Percentiles rank a stretch among this genome's conserved stretches.
Evolutionary conservation across 2,113 vertebrate genomes (phyloP).

Genomic region (Mellivora capensis): DNA sequence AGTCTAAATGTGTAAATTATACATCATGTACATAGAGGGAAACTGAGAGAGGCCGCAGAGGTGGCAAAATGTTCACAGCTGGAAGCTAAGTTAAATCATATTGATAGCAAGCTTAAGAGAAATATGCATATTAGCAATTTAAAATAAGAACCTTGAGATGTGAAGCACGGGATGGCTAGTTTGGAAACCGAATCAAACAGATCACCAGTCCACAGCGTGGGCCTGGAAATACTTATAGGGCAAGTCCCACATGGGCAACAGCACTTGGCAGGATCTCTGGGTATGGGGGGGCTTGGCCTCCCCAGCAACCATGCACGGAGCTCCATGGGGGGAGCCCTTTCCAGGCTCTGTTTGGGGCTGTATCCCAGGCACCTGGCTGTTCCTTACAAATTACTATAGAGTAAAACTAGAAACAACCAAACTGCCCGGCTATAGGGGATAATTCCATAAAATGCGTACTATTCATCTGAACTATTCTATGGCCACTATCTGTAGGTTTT

Average conservation of each 20-base stretch:
- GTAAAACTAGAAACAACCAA: background rate
- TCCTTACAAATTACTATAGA: background rate
- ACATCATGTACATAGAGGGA: background rate
- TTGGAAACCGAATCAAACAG: background rate
- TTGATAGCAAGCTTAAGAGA: background rate
- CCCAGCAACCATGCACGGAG: fast-evolving
- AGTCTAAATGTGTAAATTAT: background rate
- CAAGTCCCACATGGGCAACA: background rate
- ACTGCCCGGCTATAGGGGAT: fast-evolving
- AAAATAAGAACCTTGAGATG: background rate
- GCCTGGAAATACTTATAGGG: too few species aligned
- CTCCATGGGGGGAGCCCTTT: background rate
- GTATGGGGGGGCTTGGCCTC: background rate
- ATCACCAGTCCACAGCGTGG: fast-evolving
- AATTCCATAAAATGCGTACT: background rate
- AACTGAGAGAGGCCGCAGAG: background rate
- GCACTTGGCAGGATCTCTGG: background rate
- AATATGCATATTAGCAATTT: background rate
- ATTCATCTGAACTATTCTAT: background rate
- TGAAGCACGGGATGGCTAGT: background rate
- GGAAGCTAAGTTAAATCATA: background rate
- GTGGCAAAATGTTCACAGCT: background rate
- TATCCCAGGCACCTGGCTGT: background rate
- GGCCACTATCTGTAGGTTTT: background rate
- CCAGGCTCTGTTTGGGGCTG: background rate